Conservation (phyloP, 2,888 invertebrate genomes). For the Eupithecia subfuscata region DNA sequence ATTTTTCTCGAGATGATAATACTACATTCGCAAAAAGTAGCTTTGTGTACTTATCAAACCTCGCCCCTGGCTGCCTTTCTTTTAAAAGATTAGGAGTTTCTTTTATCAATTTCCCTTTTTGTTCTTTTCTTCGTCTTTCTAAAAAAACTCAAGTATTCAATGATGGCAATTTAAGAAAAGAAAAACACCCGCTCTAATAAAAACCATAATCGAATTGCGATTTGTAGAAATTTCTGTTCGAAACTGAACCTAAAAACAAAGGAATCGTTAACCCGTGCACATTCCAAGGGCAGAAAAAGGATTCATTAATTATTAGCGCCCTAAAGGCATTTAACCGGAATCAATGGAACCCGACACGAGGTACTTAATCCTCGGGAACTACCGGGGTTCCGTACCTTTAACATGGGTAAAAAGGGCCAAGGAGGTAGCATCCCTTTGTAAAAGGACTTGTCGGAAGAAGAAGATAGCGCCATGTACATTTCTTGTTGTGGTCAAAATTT, state of each 20-base stretch:
- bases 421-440: neutral
- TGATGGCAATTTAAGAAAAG: neutral
- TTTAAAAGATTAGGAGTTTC: neutral
- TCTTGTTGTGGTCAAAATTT: neutral
- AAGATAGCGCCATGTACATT: neutral
- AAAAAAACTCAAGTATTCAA: neutral
- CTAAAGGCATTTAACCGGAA: conserved; percentile 6
- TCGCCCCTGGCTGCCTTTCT: conserved; percentile 6
- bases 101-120: neutral
- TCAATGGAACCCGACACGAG: conserved; percentile 4
- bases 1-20: neutral
- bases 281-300: conserved; percentile 1
- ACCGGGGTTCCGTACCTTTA: neutral
- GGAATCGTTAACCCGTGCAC: neutral
- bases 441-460: neutral
- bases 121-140: neutral
- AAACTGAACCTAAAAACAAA: conserved; percentile 2
- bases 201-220: conserved; percentile 3
- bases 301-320: conserved; percentile 11
- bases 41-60: conserved; percentile 1
- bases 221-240: neutral
- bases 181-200: neutral
- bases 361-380: conserved; percentile 5
- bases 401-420: neutral
- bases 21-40: neutral